These are phyloP conservation scores for Enteromius anoplus DNA, from an alignment of 2,797 vertebrate species.

Conservation along the genomic window DNA sequence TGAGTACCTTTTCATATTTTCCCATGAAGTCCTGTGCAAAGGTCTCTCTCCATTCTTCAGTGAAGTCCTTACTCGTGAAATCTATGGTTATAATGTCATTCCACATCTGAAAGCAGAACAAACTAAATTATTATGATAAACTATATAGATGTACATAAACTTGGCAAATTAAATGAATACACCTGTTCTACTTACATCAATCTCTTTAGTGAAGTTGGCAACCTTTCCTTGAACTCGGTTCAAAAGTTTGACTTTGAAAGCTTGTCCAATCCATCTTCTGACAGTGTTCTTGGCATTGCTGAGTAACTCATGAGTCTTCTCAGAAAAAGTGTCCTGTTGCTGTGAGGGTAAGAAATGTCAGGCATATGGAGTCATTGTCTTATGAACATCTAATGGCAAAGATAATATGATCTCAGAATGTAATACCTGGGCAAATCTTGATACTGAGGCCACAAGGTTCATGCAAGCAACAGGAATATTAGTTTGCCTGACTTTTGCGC, in stretches of 20 bases:
- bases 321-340: background rate
- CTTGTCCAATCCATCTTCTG: conserved; percentile 71
- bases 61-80: conserved; percentile 73
- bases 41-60: conserved; percentile 74
- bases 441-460: conserved; percentile 70
- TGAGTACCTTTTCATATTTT: conserved; percentile 82
- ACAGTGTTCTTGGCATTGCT: conserved; percentile 53
- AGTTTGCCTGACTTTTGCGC: conserved; percentile 13
- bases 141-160: background rate
- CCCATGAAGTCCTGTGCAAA: conserved; percentile 80
- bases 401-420: conserved; percentile 2
- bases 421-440: conserved; percentile 60
- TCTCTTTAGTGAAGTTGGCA: conserved; percentile 13
- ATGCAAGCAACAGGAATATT: conserved; percentile 70
- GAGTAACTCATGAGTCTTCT: conserved; percentile 53
- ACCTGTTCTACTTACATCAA: conserved; percentile 68
- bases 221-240: background rate
- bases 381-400: background rate
- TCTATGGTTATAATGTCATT: conserved; percentile 75
- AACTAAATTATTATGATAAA: background rate
- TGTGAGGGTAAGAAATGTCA: conserved; percentile 2
- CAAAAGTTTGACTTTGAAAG: conserved; percentile 60
- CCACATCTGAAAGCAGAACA: conserved; percentile 79
- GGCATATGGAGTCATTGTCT: background rate
- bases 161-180: background rate